Evolutionary conservation across 2,888 invertebrate genomes (phyloP).

Genomic region (Crocallis elinguaria): DNA sequence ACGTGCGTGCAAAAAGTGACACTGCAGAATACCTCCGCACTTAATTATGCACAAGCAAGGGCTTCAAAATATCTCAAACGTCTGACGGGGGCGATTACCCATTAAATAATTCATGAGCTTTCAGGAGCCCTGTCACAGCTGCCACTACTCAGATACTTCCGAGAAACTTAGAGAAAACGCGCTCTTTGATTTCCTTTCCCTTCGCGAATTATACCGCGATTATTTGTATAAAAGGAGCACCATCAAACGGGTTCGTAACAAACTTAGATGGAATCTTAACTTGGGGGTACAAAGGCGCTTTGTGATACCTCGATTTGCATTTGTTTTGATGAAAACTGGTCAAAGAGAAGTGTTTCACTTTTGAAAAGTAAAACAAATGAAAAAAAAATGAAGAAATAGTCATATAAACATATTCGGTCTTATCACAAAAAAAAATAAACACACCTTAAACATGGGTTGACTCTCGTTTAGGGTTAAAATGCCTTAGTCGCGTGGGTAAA

Average conservation of each 20-base stretch:
- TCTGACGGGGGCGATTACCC: slow-evolving; percentile 64
- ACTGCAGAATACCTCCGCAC: slow-evolving; percentile 36
- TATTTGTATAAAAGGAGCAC: slow-evolving; percentile 55
- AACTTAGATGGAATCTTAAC: slow-evolving; percentile 30
- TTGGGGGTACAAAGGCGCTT: slow-evolving; percentile 10
- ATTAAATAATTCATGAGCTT: slow-evolving; percentile 76
- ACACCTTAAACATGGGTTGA: no score
- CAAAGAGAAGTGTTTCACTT: no score
- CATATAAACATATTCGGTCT: no score
- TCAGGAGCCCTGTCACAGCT: slow-evolving; percentile 64
- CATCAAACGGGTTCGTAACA: slow-evolving; percentile 24
- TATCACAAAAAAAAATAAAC: no score
- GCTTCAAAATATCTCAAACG: slow-evolving; percentile 77
- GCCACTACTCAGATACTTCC: slow-evolving; percentile 50
- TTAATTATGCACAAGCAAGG: slow-evolving; percentile 70
- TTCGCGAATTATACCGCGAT: slow-evolving; percentile 51
- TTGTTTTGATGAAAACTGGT: slow-evolving; percentile 5
- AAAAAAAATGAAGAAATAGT: no score
- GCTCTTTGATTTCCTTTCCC: slow-evolving; percentile 64
- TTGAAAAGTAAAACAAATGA: no score
- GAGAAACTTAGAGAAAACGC: slow-evolving; percentile 43
- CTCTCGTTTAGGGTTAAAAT: no score
- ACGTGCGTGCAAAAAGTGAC: slow-evolving; percentile 34
- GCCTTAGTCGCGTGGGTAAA: no score
- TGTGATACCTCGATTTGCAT: slow-evolving; percentile 19